phyloP scores from a whole-genome alignment of 2,797 vertebrate species.

The Bradypodion pumilum region DNA sequence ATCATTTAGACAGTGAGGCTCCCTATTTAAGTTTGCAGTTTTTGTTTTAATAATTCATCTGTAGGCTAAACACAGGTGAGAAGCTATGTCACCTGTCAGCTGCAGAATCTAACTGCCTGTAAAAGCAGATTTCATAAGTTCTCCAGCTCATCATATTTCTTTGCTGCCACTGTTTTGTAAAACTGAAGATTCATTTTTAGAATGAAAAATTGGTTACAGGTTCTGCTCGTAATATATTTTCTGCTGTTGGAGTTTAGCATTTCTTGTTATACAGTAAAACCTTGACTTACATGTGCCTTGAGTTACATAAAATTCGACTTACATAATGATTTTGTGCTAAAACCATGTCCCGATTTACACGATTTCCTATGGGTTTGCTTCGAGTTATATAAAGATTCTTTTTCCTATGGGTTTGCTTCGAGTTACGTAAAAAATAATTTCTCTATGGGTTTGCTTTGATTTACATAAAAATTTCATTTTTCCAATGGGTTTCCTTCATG shows the following conservation, averaged over 20 bases:
- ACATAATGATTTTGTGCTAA: no score
- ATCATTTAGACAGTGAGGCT: slow-evolving; percentile 1
- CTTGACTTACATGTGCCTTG: no score
- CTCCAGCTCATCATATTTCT: not conserved
- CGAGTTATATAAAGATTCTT: no score
- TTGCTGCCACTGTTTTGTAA: slow-evolving; percentile 10
- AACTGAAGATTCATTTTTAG: not conserved
- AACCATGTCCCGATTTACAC: no score
- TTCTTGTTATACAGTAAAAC: not conserved
- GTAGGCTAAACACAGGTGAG: not conserved
- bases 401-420: no score
- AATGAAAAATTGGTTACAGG: not conserved
- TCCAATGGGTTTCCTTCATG: no score
- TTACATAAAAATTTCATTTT: no score
- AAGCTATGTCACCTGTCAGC: not conserved
- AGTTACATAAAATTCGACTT: no score
- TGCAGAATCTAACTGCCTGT: not conserved
- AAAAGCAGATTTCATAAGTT: not conserved
- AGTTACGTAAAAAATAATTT: no score
- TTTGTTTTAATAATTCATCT: slow-evolving; percentile 13
- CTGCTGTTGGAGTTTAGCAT: not conserved
- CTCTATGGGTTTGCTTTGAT: no score
- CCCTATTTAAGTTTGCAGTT: slow-evolving; percentile 1
- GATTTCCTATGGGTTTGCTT: no score
- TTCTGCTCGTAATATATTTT: not conserved